A percentile compares a stretch with the other conserved stretches of the same genome.
phyloP scores from a whole-genome alignment of 30 jellyfish, hydroid and myxozoan species.

The Hydractinia symbiolongicarpus region DNA sequence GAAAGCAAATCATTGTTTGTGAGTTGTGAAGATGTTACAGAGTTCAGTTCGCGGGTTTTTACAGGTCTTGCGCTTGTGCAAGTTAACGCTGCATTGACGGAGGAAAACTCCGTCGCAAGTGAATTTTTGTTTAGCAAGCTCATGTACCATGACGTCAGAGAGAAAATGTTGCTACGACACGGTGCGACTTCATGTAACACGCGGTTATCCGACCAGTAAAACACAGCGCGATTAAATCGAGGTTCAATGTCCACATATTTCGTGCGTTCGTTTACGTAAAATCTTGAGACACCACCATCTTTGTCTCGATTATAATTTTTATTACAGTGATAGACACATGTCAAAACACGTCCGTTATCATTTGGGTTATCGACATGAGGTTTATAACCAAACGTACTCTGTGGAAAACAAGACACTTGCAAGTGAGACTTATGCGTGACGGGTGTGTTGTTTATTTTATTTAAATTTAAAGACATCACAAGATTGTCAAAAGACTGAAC shows the following conservation, averaged over 20 bases:
- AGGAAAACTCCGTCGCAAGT: neutral
- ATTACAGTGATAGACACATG: constrained; percentile 1
- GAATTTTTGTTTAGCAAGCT: neutral
- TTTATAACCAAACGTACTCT: neutral
- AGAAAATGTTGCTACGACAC: neutral
- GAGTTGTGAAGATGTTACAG: too few relatives aligned
- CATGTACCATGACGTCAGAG: constrained; percentile 15
- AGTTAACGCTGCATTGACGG: too few relatives aligned
- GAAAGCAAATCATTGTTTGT: too few relatives aligned
- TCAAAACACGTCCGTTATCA: constrained; percentile 4
- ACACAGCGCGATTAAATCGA: constrained; percentile 15
- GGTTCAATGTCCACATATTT: constrained; percentile 29
- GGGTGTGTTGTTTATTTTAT: neutral
- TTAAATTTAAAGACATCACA: neutral
- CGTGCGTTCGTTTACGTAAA: neutral
- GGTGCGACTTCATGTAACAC: constrained; percentile 14
- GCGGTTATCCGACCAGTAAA: constrained; percentile 26
- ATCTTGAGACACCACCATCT: constrained; percentile 24
- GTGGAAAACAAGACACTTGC: constrained; percentile 4
- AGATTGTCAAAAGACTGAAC: constrained; percentile 6
- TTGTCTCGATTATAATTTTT: neutral
- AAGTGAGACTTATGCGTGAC: constrained; percentile 3
- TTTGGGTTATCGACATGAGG: constrained; percentile 21
- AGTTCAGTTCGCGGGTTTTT: too few relatives aligned
- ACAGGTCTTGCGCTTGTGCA: too few relatives aligned